A percentile compares a stretch with the other conserved stretches of the same genome.
Conservation (phyloP, 2,888 invertebrate genomes). For the Syrista parreyssii region DNA sequence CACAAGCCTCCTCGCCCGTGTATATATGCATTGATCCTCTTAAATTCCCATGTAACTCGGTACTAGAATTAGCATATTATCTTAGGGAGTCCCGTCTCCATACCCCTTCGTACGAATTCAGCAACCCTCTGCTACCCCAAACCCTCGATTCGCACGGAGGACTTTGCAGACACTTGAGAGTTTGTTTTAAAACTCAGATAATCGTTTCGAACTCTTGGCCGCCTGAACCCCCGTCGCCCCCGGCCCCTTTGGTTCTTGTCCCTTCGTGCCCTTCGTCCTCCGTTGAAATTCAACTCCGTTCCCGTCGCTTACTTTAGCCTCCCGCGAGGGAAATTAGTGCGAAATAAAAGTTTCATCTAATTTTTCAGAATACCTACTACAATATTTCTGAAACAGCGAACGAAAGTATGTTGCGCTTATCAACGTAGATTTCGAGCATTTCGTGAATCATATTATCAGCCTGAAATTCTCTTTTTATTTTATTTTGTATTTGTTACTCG, state of each 20-base stretch:
- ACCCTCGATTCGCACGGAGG: slow-evolving; percentile 51
- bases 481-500: neutral
- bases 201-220: slow-evolving; percentile 55
- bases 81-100: slow-evolving; percentile 31
- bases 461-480: neutral
- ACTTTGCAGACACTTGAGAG: slow-evolving; percentile 64
- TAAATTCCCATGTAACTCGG: slow-evolving; percentile 59
- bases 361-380: slow-evolving; percentile 30
- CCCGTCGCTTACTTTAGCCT: slow-evolving; percentile 11
- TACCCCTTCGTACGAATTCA: neutral
- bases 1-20: neutral
- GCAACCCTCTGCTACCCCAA: slow-evolving; percentile 14
- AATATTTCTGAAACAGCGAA: neutral
- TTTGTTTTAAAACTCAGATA: slow-evolving; percentile 64
- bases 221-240: slow-evolving; percentile 12
- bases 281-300: slow-evolving; percentile 19
- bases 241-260: slow-evolving; percentile 8
- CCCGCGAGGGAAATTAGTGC: slow-evolving; percentile 53
- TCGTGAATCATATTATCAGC: neutral
- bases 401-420: neutral
- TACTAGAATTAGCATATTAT: slow-evolving; percentile 61
- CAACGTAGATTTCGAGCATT: neutral
- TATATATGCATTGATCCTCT: slow-evolving; percentile 56
- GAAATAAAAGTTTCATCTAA: slow-evolving; percentile 56
- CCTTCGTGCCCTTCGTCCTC: slow-evolving; percentile 20